Evolutionary conservation across 2,888 invertebrate species (phyloP), one percentile per base, ranked within the genome.

Genomic region (Synanthedon myopaeformis): DNA sequence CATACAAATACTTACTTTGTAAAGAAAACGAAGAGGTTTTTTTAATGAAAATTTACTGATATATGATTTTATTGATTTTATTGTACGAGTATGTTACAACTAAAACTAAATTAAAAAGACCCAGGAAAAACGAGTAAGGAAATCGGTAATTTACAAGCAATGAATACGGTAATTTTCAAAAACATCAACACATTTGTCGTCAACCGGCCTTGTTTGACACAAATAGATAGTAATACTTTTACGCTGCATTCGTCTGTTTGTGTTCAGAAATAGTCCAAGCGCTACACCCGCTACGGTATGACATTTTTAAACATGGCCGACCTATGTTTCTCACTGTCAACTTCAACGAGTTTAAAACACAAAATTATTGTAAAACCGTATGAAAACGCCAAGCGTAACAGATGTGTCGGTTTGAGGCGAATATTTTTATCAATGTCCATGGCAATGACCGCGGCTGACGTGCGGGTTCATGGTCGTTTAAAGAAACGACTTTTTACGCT

Each of bases 391-490:
- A 23, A 19, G 17, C 23, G 49, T 56, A 61, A 56, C 63, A 64
- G 62, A 67, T 65, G 62, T 61, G 58, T 69, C 54, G 55, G 56
- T 69, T 72, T 79, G 81, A 80, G 76, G 81, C 80, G 75, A 74
- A 76, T 76, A 82, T 79, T 78, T 81, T 81, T 79, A 79, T 70
- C 72, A 71, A 72, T 69, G 79, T 65, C 72, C 80, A 81, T 82
- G 84, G 84, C 85, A 85, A 84, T 84, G 85, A 84, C 85, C 85
- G 82, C 70, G 60, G 66, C 70, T 65, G 66, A 62, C 73, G 74
- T 66, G 67, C 66, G 76, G 75, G 85, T 85, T 85, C 85, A 85
- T 70, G 84, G 85, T 77, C 85, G 81, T 81, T 77, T 79, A 74
- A 35, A 66, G 72, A 76, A 74, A 71, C 74, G 73, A 49, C 19